A percentile compares a stretch with the other conserved stretches of the same genome.
Conservation (phyloP, 2,113 vertebrate genomes). For the Misgurnus mizolepis region DNA sequence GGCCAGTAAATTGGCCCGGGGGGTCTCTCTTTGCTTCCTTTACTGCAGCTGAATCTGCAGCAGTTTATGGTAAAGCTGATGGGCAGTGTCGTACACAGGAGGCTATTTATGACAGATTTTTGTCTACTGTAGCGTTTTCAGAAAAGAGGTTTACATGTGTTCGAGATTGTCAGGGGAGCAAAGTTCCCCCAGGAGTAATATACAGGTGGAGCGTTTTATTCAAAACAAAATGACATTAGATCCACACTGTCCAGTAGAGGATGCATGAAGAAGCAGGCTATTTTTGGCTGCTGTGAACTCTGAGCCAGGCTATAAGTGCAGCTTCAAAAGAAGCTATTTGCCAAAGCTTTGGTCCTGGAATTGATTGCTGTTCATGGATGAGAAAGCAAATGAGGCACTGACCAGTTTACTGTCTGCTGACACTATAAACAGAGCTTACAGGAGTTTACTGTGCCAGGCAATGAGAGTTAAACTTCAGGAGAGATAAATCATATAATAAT, state of each 20-base stretch:
- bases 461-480: neutral
- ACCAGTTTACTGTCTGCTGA: slow-evolving; percentile 32
- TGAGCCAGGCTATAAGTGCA: neutral
- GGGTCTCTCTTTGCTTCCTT: slow-evolving; percentile 31
- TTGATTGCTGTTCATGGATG: slow-evolving; percentile 42
- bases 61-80: slow-evolving; percentile 32
- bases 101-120: slow-evolving; percentile 46
- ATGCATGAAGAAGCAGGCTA: slow-evolving; percentile 8
- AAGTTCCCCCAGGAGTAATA: slow-evolving; percentile 20
- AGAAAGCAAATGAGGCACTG: slow-evolving; percentile 40
- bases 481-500: neutral
- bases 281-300: slow-evolving; percentile 20
- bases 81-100: slow-evolving; percentile 44
- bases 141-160: slow-evolving; percentile 50
- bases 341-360: slow-evolving; percentile 4
- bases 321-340: slow-evolving; percentile 34
- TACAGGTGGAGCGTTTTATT: slow-evolving; percentile 42
- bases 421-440: slow-evolving; percentile 32
- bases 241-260: neutral
- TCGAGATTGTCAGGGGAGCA: slow-evolving; percentile 36
- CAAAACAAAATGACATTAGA: slow-evolving; percentile 36
- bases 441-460: slow-evolving; percentile 10
- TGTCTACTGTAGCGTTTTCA: slow-evolving; percentile 39
- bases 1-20: slow-evolving; percentile 54
- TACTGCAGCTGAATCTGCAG: slow-evolving; percentile 41